These are phyloP conservation scores for Lasaia peninsularis DNA, from an alignment of 1,140 invertebrate species.

Conservation along the genomic window DNA sequence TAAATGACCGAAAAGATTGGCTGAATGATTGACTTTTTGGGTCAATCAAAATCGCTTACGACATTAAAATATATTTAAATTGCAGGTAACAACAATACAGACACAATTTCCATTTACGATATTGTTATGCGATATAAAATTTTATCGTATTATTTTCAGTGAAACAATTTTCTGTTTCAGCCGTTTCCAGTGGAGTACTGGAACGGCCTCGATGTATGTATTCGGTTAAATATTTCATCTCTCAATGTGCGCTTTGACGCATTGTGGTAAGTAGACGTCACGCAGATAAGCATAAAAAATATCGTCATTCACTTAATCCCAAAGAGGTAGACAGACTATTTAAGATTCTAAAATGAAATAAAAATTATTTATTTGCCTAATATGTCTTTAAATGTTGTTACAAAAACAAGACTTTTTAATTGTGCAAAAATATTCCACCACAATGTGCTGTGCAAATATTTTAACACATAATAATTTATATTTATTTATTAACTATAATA, in stretches of 20 bases:
- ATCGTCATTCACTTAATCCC: background rate
- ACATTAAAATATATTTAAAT: background rate
- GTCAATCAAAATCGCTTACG: background rate
- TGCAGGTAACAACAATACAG: background rate
- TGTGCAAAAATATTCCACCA: too few species aligned
- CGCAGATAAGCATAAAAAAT: background rate
- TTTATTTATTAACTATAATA: too few species aligned
- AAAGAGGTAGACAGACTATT: too few species aligned
- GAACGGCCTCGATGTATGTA: constrained; percentile 39
- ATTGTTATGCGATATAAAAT: constrained; percentile 35
- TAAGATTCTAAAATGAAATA: too few species aligned
- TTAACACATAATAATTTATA: too few species aligned
- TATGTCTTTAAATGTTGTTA: too few species aligned
- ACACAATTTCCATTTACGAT: constrained; percentile 15
- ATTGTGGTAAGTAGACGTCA: constrained; percentile 33
- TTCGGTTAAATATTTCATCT: constrained; percentile 65
- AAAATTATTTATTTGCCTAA: too few species aligned
- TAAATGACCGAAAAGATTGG: too few species aligned
- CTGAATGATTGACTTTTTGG: too few species aligned
- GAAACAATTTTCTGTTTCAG: constrained; percentile 58
- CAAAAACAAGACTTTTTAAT: too few species aligned
- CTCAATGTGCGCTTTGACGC: constrained; percentile 38
- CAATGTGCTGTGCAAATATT: too few species aligned
- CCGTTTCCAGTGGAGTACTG: constrained; percentile 37
- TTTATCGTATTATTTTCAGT: constrained; percentile 37